phyloP scores from a whole-genome alignment of 2,113 vertebrate species.

The Pitta sordida region DNA sequence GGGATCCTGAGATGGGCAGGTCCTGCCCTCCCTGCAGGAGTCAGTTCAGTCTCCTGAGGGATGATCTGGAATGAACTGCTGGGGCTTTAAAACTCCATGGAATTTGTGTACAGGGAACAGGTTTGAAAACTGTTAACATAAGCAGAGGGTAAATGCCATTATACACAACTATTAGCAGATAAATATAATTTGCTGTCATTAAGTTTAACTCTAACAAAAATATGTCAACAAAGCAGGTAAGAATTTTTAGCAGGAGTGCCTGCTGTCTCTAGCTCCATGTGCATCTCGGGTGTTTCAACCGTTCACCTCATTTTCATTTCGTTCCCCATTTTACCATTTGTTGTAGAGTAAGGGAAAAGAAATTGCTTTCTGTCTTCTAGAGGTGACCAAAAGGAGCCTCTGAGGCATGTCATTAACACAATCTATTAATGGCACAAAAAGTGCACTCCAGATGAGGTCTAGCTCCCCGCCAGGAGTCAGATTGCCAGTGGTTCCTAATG shows the following conservation, averaged over 20 bases:
- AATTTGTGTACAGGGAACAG: neutral
- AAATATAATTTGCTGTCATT: neutral
- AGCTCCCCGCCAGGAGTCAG: neutral
- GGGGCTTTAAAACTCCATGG: neutral
- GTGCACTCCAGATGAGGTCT: neutral
- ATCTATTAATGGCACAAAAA: neutral
- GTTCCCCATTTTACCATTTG: neutral
- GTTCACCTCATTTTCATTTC: neutral
- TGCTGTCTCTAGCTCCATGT: neutral
- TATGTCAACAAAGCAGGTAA: neutral
- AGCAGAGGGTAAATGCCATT: neutral
- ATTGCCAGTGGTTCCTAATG: neutral
- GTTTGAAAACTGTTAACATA: neutral
- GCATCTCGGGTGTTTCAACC: neutral
- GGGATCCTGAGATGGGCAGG: neutral
- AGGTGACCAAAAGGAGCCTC: constrained; percentile 11
- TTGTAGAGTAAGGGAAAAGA: neutral
- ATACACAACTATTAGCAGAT: neutral
- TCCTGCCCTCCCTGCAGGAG: neutral
- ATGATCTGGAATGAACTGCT: neutral
- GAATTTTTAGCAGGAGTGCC: neutral
- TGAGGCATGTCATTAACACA: constrained; percentile 9
- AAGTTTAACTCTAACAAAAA: neutral
- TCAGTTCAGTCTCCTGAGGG: neutral
- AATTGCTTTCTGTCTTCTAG: neutral